These are phyloP conservation scores for Parnassius smintheus DNA, from an alignment of 2,888 invertebrate species.

Conservation along the genomic window DNA sequence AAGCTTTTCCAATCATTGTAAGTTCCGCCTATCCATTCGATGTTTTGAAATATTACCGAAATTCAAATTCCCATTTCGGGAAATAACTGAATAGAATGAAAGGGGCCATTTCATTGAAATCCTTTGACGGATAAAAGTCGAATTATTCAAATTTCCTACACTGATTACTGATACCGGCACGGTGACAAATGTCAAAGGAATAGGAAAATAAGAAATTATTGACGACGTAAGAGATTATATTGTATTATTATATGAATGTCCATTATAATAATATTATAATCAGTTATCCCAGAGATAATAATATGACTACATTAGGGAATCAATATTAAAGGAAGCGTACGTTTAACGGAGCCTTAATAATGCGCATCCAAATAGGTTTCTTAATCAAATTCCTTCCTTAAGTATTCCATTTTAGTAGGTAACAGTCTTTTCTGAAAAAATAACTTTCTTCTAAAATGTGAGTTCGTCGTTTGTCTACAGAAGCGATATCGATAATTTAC, in stretches of 20 bases:
- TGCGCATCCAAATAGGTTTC: slow-evolving; percentile 27
- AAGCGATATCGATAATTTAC: slow-evolving; percentile 56
- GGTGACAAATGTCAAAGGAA: slow-evolving; percentile 38
- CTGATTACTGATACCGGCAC: slow-evolving; percentile 42
- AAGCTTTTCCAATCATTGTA: slow-evolving; percentile 27
- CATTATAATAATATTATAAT: slow-evolving; percentile 30
- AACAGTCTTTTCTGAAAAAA: slow-evolving; percentile 16
- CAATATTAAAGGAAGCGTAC: slow-evolving; percentile 24
- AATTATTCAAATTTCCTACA: slow-evolving; percentile 42
- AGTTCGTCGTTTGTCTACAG: slow-evolving; percentile 44
- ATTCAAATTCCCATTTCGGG: slow-evolving; percentile 39
- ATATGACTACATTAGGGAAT: slow-evolving; percentile 3
- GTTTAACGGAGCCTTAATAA: slow-evolving; percentile 25
- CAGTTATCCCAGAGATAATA: slow-evolving; percentile 10
- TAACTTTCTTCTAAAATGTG: slow-evolving; percentile 26
- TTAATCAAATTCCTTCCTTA: slow-evolving; percentile 28
- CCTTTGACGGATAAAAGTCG: slow-evolving; percentile 44
- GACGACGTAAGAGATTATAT: slow-evolving; percentile 38
- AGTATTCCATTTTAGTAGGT: slow-evolving; percentile 26
- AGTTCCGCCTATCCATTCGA: slow-evolving; percentile 24
- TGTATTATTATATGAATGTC: slow-evolving; percentile 36
- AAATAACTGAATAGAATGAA: slow-evolving; percentile 34
- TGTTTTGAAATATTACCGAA: slow-evolving; percentile 31
- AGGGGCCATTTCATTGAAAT: slow-evolving; percentile 38
- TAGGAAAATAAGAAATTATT: slow-evolving; percentile 39